Evolutionary conservation across 1,140 invertebrate genomes (phyloP).

Genomic region (Sycobia sp.): DNA sequence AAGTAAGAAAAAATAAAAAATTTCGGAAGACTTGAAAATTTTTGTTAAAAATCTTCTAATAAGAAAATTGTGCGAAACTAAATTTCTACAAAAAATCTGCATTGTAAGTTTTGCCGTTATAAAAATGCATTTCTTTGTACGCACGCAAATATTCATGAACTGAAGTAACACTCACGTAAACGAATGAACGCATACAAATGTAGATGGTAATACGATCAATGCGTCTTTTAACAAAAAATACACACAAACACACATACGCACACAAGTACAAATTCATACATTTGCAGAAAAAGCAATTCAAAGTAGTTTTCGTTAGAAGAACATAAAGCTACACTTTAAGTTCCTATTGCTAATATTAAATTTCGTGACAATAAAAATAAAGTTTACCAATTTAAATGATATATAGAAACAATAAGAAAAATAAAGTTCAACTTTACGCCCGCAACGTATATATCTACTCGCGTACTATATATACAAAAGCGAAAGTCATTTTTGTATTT

Average conservation of each 20-base stretch:
- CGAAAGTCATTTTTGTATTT: slow-evolving; percentile 19
- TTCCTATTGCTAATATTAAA: too few relatives aligned
- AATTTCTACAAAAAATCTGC: slow-evolving; percentile 11
- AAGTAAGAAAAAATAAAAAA: slow-evolving; percentile 12
- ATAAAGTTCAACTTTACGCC: too few relatives aligned
- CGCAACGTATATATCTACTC: too few relatives aligned
- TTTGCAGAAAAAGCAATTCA: not conserved
- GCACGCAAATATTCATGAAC: slow-evolving; percentile 31
- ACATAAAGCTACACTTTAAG: too few relatives aligned
- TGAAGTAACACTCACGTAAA: slow-evolving; percentile 3
- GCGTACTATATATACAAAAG: not conserved
- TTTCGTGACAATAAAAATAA: too few relatives aligned
- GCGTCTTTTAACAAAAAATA: not conserved
- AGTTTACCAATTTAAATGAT: too few relatives aligned
- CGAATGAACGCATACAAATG: too few relatives aligned
- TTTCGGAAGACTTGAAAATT: slow-evolving; percentile 5
- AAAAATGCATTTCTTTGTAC: slow-evolving; percentile 45
- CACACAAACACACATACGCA: not conserved
- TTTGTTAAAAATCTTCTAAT: slow-evolving; percentile 5
- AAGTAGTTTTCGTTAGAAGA: too few relatives aligned
- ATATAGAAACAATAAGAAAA: too few relatives aligned
- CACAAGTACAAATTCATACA: not conserved
- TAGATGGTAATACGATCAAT: too few relatives aligned
- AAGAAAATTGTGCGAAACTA: slow-evolving; percentile 3
- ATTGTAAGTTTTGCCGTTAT: slow-evolving; percentile 18